phyloP scores from a whole-genome alignment of 2,888 invertebrate genomes.

The Tinea pellionella region DNA sequence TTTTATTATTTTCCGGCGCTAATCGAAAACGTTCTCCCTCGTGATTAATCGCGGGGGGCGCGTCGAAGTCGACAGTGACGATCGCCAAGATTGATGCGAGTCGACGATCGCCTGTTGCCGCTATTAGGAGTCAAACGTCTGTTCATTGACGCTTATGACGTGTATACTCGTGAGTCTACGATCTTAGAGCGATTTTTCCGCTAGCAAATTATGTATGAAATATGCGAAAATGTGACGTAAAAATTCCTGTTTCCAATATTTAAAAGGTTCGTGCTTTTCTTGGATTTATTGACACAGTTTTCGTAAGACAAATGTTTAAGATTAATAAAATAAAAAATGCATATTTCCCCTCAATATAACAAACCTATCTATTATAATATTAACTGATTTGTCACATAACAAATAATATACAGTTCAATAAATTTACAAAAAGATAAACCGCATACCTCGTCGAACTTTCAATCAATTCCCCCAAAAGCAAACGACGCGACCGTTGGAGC shows the following conservation, averaged over 20 bases:
- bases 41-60: slow-evolving; percentile 61
- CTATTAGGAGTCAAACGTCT: slow-evolving; percentile 35
- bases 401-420: background rate
- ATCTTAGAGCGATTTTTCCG: background rate
- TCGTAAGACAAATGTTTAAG: background rate
- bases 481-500: background rate
- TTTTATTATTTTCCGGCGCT: slow-evolving; percentile 38
- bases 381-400: background rate
- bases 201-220: background rate
- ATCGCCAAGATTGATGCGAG: slow-evolving; percentile 52
- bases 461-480: slow-evolving; percentile 11
- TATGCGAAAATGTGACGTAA: background rate
- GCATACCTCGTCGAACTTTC: slow-evolving; percentile 1
- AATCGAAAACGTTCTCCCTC: slow-evolving; percentile 54
- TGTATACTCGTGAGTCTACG: background rate
- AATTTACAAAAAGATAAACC: background rate
- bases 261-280: background rate
- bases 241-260: background rate
- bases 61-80: slow-evolving; percentile 48
- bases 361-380: no score
- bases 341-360: no score
- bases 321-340: no score
- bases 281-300: background rate
- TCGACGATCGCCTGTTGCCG: slow-evolving; percentile 30
- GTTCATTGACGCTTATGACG: slow-evolving; percentile 15